Evolutionary conservation across 2,797 vertebrate genomes (phyloP).

Genomic region (Leptoclinus maculatus): DNA sequence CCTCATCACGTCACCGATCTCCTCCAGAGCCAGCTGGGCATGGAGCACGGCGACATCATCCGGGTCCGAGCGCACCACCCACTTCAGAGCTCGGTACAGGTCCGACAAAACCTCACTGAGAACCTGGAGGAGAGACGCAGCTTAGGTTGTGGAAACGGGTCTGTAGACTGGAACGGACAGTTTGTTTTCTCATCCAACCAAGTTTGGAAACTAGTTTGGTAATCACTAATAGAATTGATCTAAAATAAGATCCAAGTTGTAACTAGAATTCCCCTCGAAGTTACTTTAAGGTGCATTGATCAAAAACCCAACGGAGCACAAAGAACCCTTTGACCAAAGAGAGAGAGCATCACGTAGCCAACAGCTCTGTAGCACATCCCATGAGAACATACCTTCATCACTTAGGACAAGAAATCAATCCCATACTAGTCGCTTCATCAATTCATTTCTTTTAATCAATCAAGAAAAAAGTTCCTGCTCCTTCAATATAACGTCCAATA

Average conservation of each 20-base stretch:
- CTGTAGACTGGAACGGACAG: background rate
- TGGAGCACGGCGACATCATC: conserved; percentile 88
- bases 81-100: conserved; percentile 93
- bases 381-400: no score
- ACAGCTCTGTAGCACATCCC: no score
- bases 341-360: no score
- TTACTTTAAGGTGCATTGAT: no score
- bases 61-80: conserved; percentile 82
- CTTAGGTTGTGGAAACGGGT: background rate
- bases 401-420: no score
- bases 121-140: conserved; percentile 81
- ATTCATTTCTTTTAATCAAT: no score
- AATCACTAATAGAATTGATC: background rate
- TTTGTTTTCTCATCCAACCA: background rate
- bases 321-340: no score
- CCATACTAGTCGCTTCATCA: no score
- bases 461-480: no score
- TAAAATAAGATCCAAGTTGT: background rate
- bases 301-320: no score
- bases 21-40: conserved; percentile 92
- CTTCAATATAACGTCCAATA: no score
- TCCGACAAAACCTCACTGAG: conserved; percentile 90
- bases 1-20: conserved; percentile 89
- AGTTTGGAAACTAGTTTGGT: background rate
- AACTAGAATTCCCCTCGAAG: background rate